Evolutionary conservation across 1,140 invertebrate genomes (phyloP), one percentile per base, ranked within the genome.

Genomic region (Bombus huntii): DNA sequence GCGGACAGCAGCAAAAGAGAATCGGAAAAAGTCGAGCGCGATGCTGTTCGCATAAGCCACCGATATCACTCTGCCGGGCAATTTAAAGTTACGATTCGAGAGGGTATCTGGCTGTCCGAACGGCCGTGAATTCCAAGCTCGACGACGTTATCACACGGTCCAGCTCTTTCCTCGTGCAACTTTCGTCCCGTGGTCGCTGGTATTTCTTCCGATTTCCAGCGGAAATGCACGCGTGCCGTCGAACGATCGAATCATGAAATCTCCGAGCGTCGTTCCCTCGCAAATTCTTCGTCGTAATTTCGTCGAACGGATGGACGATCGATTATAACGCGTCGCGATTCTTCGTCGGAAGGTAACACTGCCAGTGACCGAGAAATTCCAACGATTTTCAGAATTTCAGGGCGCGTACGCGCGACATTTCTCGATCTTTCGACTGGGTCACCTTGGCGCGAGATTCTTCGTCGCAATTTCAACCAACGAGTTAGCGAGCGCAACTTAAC

Each of bases 61-160:
- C 75, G 81, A 87, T 90, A 91, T 90, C 85, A 86, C 85, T 90
- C 68, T 47, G 90, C 72, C 62, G 85, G 77, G 89, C 89, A 90
- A 91, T 91, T 90, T 91, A 87, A 90, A 91, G 80, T 91, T 91
- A 91, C 87, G 89, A 89, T 85, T 91, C 76, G 81, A 84, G 79
- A n/a, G 89, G 79, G 83, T 78, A 84, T 89, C 90, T 85, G 42
- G 81, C 47, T 57, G 73, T 59, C 53, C 59, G 39, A 57, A 62
- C 73, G 81, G 74, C 68, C 62, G 81, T 68, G 81, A 83, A 77
- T 83, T 73, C 59, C 25, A 18, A 1, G 5, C 62, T 62, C 62
- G 42, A n/a, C 25, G 72, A 83, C 59, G 42, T 83, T 83, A 83
- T 66, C 81, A 44, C 81, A 15, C 13, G 42, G 81, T 74, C 44